Percentiles rank a stretch among this genome's conserved stretches.
Conservation (phyloP, 2,113 vertebrate species). For the Vombatus ursinus region DNA sequence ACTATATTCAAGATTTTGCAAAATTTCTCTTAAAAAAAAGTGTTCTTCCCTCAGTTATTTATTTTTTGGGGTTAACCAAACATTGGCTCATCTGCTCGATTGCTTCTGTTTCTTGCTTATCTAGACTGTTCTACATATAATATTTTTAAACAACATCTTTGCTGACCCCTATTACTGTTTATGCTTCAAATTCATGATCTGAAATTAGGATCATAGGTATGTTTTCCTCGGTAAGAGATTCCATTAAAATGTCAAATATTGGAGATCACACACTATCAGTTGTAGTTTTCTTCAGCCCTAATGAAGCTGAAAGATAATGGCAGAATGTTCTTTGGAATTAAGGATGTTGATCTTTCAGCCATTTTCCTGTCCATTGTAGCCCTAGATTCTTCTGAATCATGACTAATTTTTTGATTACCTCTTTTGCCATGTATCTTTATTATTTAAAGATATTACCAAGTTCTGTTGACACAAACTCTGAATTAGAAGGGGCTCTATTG, state of each 20-base stretch:
- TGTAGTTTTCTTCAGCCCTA: neutral
- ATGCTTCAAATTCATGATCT: neutral
- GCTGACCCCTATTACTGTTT: neutral
- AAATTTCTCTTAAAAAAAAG: neutral
- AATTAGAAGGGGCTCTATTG: neutral
- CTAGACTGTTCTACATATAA: neutral
- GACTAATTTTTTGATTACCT: neutral
- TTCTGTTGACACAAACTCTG: neutral
- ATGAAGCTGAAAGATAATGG: neutral
- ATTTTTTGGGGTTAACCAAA: neutral
- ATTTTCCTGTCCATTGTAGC: neutral
- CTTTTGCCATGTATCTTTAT: neutral
- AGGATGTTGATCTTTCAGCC: neutral
- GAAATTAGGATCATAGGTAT: neutral
- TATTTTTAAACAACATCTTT: neutral
- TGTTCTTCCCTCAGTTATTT: neutral
- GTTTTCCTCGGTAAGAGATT: conserved; percentile 13
- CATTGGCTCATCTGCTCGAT: neutral
- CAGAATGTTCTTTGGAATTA: neutral
- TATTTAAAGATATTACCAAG: neutral
- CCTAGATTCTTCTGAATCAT: neutral
- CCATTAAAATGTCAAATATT: conserved; percentile 25
- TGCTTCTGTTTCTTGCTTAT: neutral
- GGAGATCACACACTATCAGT: neutral
- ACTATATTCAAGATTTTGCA: neutral